Evolutionary conservation across 2,797 vertebrate species (phyloP), one percentile per base, ranked within the genome.

Genomic region (Sylvia borin): DNA sequence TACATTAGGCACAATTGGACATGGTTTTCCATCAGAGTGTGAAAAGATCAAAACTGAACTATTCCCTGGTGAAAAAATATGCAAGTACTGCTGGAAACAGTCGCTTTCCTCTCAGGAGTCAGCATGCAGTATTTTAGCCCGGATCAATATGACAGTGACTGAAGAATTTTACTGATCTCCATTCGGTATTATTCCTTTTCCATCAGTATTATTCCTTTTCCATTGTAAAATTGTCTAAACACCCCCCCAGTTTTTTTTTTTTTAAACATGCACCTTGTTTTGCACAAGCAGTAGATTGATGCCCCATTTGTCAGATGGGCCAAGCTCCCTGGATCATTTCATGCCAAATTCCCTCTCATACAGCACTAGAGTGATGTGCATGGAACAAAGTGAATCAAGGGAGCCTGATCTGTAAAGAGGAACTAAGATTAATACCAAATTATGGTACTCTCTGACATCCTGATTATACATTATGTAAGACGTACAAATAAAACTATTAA

Each of bases 31-130:
- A 55, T 42, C 12, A 24, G 32, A 47, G 48, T 68, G 54, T 80
- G 50, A 94, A 93, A 93, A 67, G 55, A 87, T 43, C 42, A 91
- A 93, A 91, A 74, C 21, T 27, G 54, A 92, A 54, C 7, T 50
- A 73, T 40, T 86, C 29, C 10, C 71, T 53, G 8, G 18, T 43
- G 48, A 81, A 86, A 91, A 95, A 66, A 79, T 4, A 55, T 1
- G 8, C 40, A 90, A 74, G 6, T 48, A 27, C 10, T 51, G 22
- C 19, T 66, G 19, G 50, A 78, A 73, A 76, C 6, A 38, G 22
- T 32, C 68, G 43, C 6, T 90, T 42, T 73, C 73, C 48, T 73
- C 7, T 64, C 18, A 64, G 31, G 38, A 78, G 55, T 42, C 24
- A 90, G 38, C 18, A 70, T 32, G 60, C 7, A 60, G 19, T 43